phyloP scores from a whole-genome alignment of 2,888 invertebrate species.

The Neria commutata region DNA sequence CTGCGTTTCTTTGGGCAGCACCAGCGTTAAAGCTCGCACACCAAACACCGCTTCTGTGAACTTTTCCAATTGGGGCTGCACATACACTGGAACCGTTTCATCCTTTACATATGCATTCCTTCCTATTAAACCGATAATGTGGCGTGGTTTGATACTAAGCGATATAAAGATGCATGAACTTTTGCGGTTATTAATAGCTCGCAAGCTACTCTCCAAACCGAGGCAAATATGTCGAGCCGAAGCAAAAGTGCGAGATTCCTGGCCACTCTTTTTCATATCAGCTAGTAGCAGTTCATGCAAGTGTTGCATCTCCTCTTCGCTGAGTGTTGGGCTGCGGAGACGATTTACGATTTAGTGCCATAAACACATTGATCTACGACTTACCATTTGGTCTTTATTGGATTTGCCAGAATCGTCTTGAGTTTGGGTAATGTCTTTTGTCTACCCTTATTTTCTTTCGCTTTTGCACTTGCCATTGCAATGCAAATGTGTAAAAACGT shows the following conservation, averaged over 20 bases:
- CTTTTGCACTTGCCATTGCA: slow-evolving; percentile 37
- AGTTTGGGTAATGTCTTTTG: slow-evolving; percentile 47
- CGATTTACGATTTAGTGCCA: background rate
- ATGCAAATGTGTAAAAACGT: too few relatives aligned
- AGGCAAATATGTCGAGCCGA: slow-evolving; percentile 37
- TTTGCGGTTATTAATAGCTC: slow-evolving; percentile 41
- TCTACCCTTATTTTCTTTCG: slow-evolving; percentile 46
- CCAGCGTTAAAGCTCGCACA: slow-evolving; percentile 38
- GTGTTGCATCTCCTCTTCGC: slow-evolving; percentile 35
- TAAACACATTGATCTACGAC: background rate
- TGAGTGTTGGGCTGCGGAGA: slow-evolving; percentile 40
- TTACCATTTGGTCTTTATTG: slow-evolving; percentile 42
- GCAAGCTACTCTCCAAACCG: slow-evolving; percentile 47
- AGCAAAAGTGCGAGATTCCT: slow-evolving; percentile 32
- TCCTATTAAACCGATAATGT: slow-evolving; percentile 44
- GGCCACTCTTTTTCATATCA: slow-evolving; percentile 25
- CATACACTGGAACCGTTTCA: slow-evolving; percentile 43
- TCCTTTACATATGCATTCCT: slow-evolving; percentile 40
- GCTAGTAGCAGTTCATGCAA: slow-evolving; percentile 32
- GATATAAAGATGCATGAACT: slow-evolving; percentile 48
- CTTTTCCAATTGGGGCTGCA: slow-evolving; percentile 46
- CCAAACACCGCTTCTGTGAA: slow-evolving; percentile 45
- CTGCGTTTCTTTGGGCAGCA: slow-evolving; percentile 35
- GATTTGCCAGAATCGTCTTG: slow-evolving; percentile 49
- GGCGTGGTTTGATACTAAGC: slow-evolving; percentile 43